These are phyloP conservation scores for Lota lota DNA, from an alignment of 2,113 vertebrate genomes.

Conservation along the genomic window DNA sequence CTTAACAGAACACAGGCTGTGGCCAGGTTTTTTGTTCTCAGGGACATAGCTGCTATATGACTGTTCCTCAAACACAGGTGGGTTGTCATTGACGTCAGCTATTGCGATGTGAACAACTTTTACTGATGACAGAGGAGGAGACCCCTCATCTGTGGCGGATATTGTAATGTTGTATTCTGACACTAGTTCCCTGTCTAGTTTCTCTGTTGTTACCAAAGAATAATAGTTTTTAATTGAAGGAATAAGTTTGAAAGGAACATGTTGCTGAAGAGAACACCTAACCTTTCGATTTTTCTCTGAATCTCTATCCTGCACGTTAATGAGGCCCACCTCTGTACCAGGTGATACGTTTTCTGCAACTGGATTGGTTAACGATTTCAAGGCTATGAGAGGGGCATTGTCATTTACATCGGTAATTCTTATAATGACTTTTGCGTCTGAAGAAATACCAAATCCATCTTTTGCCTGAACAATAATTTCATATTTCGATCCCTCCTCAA, in stretches of 20 bases:
- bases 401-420: constrained; percentile 72
- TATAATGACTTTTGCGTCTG: constrained; percentile 61
- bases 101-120: too few species aligned
- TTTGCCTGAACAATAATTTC: constrained; percentile 66
- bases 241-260: constrained; percentile 67
- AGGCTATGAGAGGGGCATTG: constrained; percentile 61
- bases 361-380: constrained; percentile 65
- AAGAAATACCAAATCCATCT: constrained; percentile 55
- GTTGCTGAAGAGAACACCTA: constrained; percentile 54
- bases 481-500: constrained; percentile 53
- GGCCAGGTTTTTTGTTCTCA: too few species aligned
- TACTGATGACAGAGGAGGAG: constrained; percentile 48
- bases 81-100: too few species aligned
- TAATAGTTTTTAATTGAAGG: constrained; percentile 61
- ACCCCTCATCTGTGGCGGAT: constrained; percentile 61
- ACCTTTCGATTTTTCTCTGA: constrained; percentile 62
- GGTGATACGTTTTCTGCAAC: constrained; percentile 61
- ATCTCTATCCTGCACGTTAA: constrained; percentile 74
- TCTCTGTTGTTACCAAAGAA: constrained; percentile 47
- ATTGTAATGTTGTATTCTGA: constrained; percentile 61
- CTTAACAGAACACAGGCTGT: too few species aligned
- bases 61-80: too few species aligned
- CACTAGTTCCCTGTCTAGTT: constrained; percentile 56
- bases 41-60: too few species aligned
- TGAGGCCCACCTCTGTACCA: too few species aligned